Percentiles rank a stretch among this genome's conserved stretches.
These are phyloP conservation scores for Gambusia holbrooki DNA, from an alignment of 2,113 vertebrate genomes.

Conservation along the genomic window DNA sequence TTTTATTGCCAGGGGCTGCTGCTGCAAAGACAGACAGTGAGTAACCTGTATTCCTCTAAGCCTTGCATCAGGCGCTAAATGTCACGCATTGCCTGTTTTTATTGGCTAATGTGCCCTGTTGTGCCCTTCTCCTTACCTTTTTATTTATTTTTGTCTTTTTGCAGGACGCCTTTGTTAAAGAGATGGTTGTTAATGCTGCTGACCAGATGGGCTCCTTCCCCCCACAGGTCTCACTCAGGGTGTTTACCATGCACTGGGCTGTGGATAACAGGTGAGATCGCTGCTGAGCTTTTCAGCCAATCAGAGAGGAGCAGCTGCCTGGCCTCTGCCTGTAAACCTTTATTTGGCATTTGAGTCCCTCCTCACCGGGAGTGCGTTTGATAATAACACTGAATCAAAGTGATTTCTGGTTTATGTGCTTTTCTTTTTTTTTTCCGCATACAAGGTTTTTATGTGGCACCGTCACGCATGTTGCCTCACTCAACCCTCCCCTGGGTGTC, in stretches of 20 bases:
- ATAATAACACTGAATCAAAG: constrained; percentile 69
- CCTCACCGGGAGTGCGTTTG: constrained; percentile 46
- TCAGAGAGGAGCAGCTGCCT: constrained; percentile 71
- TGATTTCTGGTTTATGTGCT: constrained; percentile 46
- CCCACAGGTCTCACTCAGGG: constrained; percentile 74
- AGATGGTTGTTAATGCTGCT: constrained; percentile 81
- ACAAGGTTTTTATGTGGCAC: constrained; percentile 32
- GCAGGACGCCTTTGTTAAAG: constrained; percentile 80
- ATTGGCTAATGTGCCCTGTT: constrained; percentile 79
- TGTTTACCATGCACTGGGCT: constrained; percentile 81
- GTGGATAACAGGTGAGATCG: constrained; percentile 82
- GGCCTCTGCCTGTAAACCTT: constrained; percentile 79
- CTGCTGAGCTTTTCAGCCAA: constrained; percentile 61
- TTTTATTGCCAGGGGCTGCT: constrained; percentile 76
- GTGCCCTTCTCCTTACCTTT: constrained; percentile 73
- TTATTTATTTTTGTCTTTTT: constrained; percentile 23
- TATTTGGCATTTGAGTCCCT: constrained; percentile 75
- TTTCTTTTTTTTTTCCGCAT: constrained; percentile 8
- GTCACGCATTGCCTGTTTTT: constrained; percentile 83
- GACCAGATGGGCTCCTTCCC: constrained; percentile 82
- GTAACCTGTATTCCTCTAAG: constrained; percentile 67
- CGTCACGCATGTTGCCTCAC: constrained; percentile 15
- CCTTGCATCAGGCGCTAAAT: constrained; percentile 77
- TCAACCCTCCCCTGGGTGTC: neutral
- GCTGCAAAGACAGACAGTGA: constrained; percentile 48